Percentiles rank a stretch among this genome's conserved stretches.
Conservation (phyloP, 2,113 vertebrate genomes). For the Hucho hucho region DNA sequence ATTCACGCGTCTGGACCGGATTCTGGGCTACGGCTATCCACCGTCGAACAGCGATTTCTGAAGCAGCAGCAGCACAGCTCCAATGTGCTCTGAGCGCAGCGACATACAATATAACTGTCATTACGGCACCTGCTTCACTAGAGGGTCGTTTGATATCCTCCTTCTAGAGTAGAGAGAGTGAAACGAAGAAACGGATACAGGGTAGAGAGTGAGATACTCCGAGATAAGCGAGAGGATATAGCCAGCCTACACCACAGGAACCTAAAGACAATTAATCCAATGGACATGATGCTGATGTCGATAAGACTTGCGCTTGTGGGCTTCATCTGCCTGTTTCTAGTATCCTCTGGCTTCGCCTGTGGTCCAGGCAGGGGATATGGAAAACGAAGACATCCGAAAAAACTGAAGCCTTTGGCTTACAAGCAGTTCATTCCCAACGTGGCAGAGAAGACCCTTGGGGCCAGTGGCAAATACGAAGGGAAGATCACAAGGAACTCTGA, state of each 20-base stretch:
- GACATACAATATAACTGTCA: conserved; percentile 21
- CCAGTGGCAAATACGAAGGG: conserved; percentile 86
- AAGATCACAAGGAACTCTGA: conserved; percentile 88
- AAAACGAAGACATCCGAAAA: conserved; percentile 84
- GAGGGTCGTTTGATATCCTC: conserved; percentile 20
- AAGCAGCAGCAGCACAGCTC: conserved; percentile 5
- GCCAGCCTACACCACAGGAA: conserved; percentile 42
- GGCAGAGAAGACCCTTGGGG: conserved; percentile 88
- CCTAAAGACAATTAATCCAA: conserved; percentile 56
- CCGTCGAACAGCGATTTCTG: neutral
- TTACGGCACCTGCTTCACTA: conserved; percentile 36
- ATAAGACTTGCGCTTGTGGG: conserved; percentile 71
- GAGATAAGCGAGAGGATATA: conserved; percentile 34
- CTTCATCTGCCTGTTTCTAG: conserved; percentile 74
- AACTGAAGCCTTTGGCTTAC: conserved; percentile 86
- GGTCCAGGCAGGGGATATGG: conserved; percentile 87
- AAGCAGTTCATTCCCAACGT: conserved; percentile 92
- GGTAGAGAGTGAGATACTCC: neutral
- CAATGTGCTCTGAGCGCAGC: conserved; percentile 27
- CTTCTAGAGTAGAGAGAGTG: neutral
- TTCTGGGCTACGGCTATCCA: neutral
- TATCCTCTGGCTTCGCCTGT: conserved; percentile 78
- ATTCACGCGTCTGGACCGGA: neutral
- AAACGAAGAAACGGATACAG: conserved; percentile 1
- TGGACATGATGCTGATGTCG: conserved; percentile 78